These are phyloP conservation scores for Hyaena hyaena DNA, from an alignment of 2,113 vertebrate genomes.

Conservation along the genomic window DNA sequence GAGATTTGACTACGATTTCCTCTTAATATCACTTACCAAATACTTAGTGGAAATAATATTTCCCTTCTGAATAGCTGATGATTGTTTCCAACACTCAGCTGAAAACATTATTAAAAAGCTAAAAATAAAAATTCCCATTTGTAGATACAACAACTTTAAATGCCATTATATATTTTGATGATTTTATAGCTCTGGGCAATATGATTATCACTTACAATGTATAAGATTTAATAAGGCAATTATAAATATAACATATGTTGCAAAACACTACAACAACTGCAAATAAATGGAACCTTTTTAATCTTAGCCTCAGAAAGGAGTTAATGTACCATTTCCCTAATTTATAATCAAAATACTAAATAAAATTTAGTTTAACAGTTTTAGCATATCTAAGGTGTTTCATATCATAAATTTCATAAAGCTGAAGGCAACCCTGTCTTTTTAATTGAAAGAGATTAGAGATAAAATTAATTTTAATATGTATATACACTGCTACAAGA, in stretches of 20 bases:
- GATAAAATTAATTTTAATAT: constrained; percentile 62
- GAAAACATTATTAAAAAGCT: constrained; percentile 81
- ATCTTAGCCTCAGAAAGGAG: constrained; percentile 84
- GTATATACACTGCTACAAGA: constrained; percentile 50
- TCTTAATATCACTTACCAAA: constrained; percentile 56
- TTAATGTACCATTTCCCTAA: constrained; percentile 87
- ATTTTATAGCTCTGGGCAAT: constrained; percentile 88
- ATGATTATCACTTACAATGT: constrained; percentile 86
- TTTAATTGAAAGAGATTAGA: constrained; percentile 76
- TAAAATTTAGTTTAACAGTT: constrained; percentile 86
- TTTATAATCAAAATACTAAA: constrained; percentile 90
- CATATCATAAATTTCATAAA: constrained; percentile 84
- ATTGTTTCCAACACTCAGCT: constrained; percentile 75
- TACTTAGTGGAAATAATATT: constrained; percentile 66
- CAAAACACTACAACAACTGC: constrained; percentile 82
- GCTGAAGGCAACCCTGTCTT: constrained; percentile 82
- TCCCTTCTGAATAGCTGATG: constrained; percentile 57
- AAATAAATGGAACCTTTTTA: constrained; percentile 85
- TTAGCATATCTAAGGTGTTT: constrained; percentile 80
- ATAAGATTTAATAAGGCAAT: constrained; percentile 90
- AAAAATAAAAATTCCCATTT: constrained; percentile 85
- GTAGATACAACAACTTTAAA: constrained; percentile 85
- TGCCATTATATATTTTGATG: constrained; percentile 88
- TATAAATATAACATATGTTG: constrained; percentile 87
- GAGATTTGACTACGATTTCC: neutral